Conservation (phyloP, 2,888 invertebrate genomes). For the Argynnis bischoffii region DNA sequence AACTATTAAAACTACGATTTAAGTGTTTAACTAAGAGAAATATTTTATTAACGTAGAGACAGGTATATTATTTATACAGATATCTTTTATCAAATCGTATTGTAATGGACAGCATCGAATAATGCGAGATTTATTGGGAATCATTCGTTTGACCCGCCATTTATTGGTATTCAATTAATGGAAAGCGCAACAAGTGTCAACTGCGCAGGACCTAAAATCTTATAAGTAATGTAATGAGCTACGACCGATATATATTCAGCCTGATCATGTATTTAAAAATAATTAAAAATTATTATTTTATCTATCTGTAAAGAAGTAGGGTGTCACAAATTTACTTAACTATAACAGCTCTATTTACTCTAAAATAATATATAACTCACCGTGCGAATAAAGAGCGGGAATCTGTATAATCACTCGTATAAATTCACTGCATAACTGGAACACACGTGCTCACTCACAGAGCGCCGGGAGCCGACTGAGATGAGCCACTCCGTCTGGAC, state of each 20-base stretch:
- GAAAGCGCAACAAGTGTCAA: constrained; percentile 20
- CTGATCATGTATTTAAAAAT: not conserved
- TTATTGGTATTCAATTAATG: constrained; percentile 19
- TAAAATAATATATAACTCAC: constrained; percentile 26
- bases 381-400: constrained; percentile 35
- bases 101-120: too few relatives aligned
- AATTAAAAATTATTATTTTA: not conserved
- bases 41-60: too few relatives aligned
- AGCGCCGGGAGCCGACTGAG: constrained; percentile 61
- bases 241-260: not conserved
- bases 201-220: constrained; percentile 9
- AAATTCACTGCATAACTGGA: constrained; percentile 67
- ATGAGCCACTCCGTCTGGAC: constrained; percentile 50
- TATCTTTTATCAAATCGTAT: too few relatives aligned
- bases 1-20: too few relatives aligned
- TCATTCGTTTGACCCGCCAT: constrained; percentile 18
- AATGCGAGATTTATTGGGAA: not conserved
- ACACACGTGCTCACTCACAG: constrained; percentile 52
- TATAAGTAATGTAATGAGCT: not conserved
- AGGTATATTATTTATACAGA: too few relatives aligned
- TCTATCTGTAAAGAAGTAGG: not conserved
- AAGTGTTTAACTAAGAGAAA: too few relatives aligned
- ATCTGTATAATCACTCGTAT: constrained; percentile 50
- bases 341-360: not conserved
- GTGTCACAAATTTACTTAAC: not conserved